Evolutionary conservation across 2,888 invertebrate genomes (phyloP).

Genomic region (Scaptomyza cyrtandrae): DNA sequence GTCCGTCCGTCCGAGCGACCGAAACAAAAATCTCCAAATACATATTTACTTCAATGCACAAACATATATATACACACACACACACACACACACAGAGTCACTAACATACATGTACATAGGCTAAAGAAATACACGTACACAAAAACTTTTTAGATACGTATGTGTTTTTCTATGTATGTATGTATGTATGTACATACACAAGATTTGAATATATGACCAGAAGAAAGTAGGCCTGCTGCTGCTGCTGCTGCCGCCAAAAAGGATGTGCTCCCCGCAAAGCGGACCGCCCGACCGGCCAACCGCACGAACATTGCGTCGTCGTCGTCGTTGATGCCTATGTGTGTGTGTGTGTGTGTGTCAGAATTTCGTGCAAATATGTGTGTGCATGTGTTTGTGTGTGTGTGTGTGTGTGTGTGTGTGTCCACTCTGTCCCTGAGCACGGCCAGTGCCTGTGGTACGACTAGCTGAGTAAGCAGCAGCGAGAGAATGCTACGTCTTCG

Average conservation of each 20-base stretch:
- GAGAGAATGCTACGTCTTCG: slow-evolving; percentile 71
- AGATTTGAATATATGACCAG: slow-evolving; percentile 62
- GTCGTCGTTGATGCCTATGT: slow-evolving; percentile 45
- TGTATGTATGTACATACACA: slow-evolving; percentile 22
- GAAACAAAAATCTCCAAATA: slow-evolving; percentile 46
- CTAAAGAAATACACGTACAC: slow-evolving; percentile 24
- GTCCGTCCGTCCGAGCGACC: slow-evolving; percentile 20
- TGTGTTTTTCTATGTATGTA: slow-evolving; percentile 10
- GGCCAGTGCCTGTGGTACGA: slow-evolving; percentile 23
- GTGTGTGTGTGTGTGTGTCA: slow-evolving; percentile 43
- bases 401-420: slow-evolving; percentile 38
- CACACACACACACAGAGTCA: not conserved
- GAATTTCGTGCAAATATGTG: slow-evolving; percentile 40
- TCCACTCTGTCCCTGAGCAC: slow-evolving; percentile 60
- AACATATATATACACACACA: slow-evolving; percentile 1
- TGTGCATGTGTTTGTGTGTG: slow-evolving; percentile 38
- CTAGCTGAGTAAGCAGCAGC: slow-evolving; percentile 25
- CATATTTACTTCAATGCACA: slow-evolving; percentile 15
- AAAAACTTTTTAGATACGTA: slow-evolving; percentile 29
- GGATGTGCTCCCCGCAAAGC: slow-evolving; percentile 61
- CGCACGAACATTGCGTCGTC: slow-evolving; percentile 68
- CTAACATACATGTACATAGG: slow-evolving; percentile 7
- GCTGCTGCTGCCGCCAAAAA: slow-evolving; percentile 67
- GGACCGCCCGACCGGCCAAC: slow-evolving; percentile 55
- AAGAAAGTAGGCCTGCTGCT: slow-evolving; percentile 74